Evolutionary conservation across 2,888 invertebrate species (phyloP).

Genomic region (Osedax frankpressi): DNA sequence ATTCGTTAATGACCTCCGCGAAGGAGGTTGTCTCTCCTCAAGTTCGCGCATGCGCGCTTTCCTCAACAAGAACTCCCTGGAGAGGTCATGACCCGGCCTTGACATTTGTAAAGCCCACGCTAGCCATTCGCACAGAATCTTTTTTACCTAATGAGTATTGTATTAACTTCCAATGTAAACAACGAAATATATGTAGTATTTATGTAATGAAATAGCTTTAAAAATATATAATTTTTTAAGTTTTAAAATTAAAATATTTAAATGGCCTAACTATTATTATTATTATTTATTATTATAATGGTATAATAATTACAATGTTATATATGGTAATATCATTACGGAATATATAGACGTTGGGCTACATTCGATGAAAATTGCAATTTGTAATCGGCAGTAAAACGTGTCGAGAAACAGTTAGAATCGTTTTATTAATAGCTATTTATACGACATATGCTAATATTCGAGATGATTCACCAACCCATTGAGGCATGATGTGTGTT

Average conservation of each 20-base stretch:
- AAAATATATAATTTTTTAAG: background rate
- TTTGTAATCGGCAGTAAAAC: too few species aligned
- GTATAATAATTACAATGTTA: too few species aligned
- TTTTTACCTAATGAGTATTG: too few species aligned
- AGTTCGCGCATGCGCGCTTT: constrained; percentile 30
- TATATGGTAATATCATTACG: too few species aligned
- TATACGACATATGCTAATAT: too few species aligned
- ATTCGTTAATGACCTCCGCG: too few species aligned
- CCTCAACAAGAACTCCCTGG: constrained; percentile 28
- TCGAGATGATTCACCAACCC: constrained; percentile 46
- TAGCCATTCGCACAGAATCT: constrained; percentile 29
- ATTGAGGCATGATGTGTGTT: constrained; percentile 58
- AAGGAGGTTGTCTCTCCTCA: constrained; percentile 27
- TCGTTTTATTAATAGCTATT: too few species aligned
- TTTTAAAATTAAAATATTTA: background rate
- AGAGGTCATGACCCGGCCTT: constrained; percentile 28
- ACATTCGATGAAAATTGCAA: too few species aligned
- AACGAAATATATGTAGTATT: background rate
- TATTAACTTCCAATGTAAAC: too few species aligned
- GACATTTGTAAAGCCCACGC: constrained; percentile 30
- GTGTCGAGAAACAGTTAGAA: too few species aligned
- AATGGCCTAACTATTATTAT: background rate
- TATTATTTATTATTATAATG: too few species aligned
- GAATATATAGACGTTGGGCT: too few species aligned
- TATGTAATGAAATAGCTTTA: background rate